phyloP scores from a whole-genome alignment of 2,113 vertebrate species.

The Prunella himalayana region DNA sequence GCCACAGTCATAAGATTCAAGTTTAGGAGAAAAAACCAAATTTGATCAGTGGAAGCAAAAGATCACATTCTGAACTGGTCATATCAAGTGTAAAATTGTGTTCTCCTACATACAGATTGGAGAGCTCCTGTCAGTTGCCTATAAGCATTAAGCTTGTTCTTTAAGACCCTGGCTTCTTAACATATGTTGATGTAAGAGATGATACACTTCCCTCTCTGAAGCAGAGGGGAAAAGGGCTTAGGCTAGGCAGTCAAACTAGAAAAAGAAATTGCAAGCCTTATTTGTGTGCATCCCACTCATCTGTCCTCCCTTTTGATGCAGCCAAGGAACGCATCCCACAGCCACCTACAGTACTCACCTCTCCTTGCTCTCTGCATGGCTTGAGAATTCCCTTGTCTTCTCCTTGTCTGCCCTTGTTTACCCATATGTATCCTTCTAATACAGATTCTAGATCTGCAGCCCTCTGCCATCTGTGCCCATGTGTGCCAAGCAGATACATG shows the following conservation, averaged over 20 bases:
- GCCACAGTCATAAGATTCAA: background rate
- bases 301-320: background rate
- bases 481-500: background rate
- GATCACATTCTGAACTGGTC: background rate
- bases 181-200: slow-evolving; percentile 1
- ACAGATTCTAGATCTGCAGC: background rate
- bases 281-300: slow-evolving; percentile 9
- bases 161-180: background rate
- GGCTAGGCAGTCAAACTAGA: background rate
- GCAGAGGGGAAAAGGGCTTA: background rate
- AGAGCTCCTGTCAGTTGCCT: background rate
- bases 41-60: background rate
- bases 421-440: background rate
- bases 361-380: background rate
- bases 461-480: slow-evolving; percentile 6
- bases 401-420: slow-evolving; percentile 21
- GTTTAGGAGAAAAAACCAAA: background rate
- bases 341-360: slow-evolving; percentile 9
- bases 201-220: background rate
- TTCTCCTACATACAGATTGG: background rate
- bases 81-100: background rate
- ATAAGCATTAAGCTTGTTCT: background rate
- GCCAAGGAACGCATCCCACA: background rate
- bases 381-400: slow-evolving; percentile 1
- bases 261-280: background rate